Evolutionary conservation across 2,797 vertebrate genomes (phyloP).

Genomic region (Accipiter fasciatus): DNA sequence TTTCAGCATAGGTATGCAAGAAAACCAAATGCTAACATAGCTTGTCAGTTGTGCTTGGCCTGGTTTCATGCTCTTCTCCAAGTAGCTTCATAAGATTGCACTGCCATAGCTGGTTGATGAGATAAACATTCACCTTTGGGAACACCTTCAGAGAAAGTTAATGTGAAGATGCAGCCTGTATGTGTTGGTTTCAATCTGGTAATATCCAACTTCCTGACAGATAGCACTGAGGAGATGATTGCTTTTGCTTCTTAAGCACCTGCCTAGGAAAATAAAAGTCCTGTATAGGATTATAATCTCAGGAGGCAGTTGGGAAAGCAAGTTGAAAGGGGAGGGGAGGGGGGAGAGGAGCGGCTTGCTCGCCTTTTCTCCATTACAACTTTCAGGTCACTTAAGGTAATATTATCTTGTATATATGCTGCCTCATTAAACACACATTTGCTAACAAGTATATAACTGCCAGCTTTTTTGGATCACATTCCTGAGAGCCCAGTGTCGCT

Average conservation of each 20-base stretch:
- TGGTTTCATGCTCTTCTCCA: background rate
- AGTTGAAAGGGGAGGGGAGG: background rate
- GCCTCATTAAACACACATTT: background rate
- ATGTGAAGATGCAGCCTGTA: background rate
- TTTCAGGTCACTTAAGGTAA: slow-evolving; percentile 32
- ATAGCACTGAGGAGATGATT: background rate
- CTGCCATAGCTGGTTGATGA: background rate
- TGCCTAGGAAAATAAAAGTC: background rate
- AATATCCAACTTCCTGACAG: background rate
- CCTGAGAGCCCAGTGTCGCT: background rate
- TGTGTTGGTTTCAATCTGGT: background rate
- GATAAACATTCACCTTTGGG: background rate
- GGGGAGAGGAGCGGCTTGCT: background rate
- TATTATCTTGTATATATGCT: background rate
- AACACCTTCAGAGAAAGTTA: background rate
- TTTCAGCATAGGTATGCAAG: slow-evolving; percentile 26
- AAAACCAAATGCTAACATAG: background rate
- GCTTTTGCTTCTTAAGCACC: background rate
- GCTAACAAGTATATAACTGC: background rate
- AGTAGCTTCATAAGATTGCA: background rate
- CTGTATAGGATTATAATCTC: background rate
- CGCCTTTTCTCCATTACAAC: background rate
- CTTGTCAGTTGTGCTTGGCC: background rate
- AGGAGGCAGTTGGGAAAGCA: background rate
- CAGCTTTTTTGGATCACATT: background rate